A percentile compares a stretch with the other conserved stretches of the same genome.
Evolutionary conservation across 92 coral and sea anemone species (phyloP).

Genomic region (Meandrina meandrites): DNA sequence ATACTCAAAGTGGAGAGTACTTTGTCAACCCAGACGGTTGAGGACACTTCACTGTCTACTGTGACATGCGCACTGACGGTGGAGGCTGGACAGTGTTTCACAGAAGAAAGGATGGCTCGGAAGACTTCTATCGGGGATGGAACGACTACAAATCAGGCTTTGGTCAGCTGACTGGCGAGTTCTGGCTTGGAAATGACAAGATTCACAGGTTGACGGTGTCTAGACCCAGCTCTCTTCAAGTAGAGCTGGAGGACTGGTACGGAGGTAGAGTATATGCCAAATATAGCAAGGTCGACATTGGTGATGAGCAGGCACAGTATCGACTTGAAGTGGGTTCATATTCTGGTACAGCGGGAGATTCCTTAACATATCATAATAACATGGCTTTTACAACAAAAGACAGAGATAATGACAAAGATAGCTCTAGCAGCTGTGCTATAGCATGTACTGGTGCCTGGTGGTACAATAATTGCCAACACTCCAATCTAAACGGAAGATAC

Average conservation of each 20-base stretch:
- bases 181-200: conserved; percentile 59
- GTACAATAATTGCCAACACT: background rate
- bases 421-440: background rate
- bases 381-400: no score
- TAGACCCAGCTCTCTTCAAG: conserved; percentile 31
- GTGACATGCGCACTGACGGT: conserved; percentile 64
- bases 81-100: conserved; percentile 71
- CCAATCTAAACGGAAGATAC: background rate
- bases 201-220: conserved; percentile 61
- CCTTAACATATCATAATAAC: no score
- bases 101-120: conserved; percentile 69
- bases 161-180: no score
- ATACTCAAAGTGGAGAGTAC: conserved; percentile 41
- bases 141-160: no score
- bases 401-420: conserved; percentile 14
- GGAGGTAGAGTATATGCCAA: no score
- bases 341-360: no score
- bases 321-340: no score
- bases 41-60: conserved; percentile 57
- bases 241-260: no score
- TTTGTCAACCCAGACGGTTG: conserved; percentile 49
- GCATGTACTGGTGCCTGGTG: background rate
- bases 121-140: no score
- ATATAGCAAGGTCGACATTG: no score
- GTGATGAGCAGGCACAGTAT: no score